These are phyloP conservation scores for Dione vanillae DNA, from an alignment of 2,888 invertebrate species.

Conservation along the genomic window DNA sequence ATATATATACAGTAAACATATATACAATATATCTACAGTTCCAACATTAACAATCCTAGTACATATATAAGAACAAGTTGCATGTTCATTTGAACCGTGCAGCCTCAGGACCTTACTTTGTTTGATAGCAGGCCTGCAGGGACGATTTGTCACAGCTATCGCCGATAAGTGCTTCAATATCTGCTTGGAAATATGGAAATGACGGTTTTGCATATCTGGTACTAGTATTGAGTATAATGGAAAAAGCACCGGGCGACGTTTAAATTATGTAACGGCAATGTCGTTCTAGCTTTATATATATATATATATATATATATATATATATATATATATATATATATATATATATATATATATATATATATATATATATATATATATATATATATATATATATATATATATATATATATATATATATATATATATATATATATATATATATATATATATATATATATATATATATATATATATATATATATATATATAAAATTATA, in stretches of 20 bases:
- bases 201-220: conserved; percentile 41
- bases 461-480: too few relatives aligned
- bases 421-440: too few relatives aligned
- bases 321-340: too few relatives aligned
- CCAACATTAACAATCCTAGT: neutral
- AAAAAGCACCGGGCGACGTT: conserved; percentile 34
- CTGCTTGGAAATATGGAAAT: conserved; percentile 44
- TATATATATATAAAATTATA: too few relatives aligned
- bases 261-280: conserved; percentile 38
- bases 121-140: conserved; percentile 41
- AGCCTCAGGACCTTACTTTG: conserved; percentile 64
- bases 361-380: too few relatives aligned
- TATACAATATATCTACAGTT: too few relatives aligned
- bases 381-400: too few relatives aligned
- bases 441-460: too few relatives aligned
- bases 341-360: too few relatives aligned
- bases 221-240: conserved; percentile 21
- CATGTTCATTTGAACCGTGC: conserved; percentile 60
- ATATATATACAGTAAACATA: too few relatives aligned
- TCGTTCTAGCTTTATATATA: conserved; percentile 27
- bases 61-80: conserved; percentile 24
- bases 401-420: too few relatives aligned
- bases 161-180: conserved; percentile 45
- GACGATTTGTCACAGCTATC: conserved; percentile 72
- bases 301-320: too few relatives aligned